Evolutionary conservation across 2,113 vertebrate genomes (phyloP), one percentile per base, ranked within the genome.

Genomic region (Cygnus atratus): DNA sequence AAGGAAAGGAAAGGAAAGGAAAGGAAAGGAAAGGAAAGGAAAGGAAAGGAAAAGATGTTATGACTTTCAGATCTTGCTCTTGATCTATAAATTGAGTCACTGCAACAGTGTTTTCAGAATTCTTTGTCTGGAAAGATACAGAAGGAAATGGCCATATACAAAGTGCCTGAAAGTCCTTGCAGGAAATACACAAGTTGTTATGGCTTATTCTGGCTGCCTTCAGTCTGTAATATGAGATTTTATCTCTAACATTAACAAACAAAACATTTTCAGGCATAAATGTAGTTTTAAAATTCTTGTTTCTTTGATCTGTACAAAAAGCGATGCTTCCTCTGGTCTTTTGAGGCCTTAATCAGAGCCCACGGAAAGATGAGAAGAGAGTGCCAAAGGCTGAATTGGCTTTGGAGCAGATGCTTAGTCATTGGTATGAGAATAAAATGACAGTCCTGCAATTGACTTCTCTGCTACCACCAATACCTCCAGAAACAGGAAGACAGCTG

Each of bases 401-500:
- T 92, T 61, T 66, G 72, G 48, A 83, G 48, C 75, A 95, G 86
- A 87, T 93, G 70, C 70, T 93, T 75, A 50, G 70, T 66, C 74
- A 84, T 3, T 66, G 62, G 46, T 87, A 72, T 0, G n/a, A 91
- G 62, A 92, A 70, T 61, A 79, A 81, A 94, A 92, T 79, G 25
- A 16, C 74, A 82, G 0, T 90, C 58, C 58, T 83, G 74, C 13
- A 82, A 10, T 79, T 92, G 87, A 73, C 22, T 89, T 87, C 48
- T 80, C 35, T 92, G 48, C 70, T 88, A 55, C 50, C 3, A 1
- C 62, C 84, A 59, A 63, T 70, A 79, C 74, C 73, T 92, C 44
- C 83, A 63, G 77, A 93, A 93, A 79, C 44, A 62, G 59, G 77
- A 96, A 94, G 84, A 62, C 66, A 79, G 41, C 66, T 89, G 84